Base-by-base conservation (phyloP, 2,888 invertebrate genomes). In the Lasioglossum marginatum region DNA sequence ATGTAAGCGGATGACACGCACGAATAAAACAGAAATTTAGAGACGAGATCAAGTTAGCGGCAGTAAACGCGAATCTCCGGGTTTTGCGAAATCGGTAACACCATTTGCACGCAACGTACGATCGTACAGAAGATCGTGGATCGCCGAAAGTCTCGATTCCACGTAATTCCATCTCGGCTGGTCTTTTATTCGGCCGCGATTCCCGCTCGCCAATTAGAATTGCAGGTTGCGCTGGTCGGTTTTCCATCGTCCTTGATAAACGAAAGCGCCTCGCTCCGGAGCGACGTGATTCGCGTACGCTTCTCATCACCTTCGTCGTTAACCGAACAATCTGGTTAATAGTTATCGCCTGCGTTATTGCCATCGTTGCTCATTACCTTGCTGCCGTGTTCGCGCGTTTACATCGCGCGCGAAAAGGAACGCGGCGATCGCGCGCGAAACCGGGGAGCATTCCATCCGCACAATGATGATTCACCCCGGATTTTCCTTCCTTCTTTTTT, bases 231-330 rank as follows among this genome's bases (percentile, higher is more conserved):
- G 52, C 16, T 12, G 70, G 40, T n/a, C 40, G 40, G 71, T 75
- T 77, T 79, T 72, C 73, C 77, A 73, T 57, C 83, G 87, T 81
- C 87, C 87, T 87, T 87, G 87, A 75, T 83, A 86, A 87, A 87
- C 87, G 87, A 87, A 87, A 86, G 86, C 86, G 81, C 81, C 81
- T 86, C 72, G 75, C 76, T 77, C 40, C 81, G 57, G 73, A 81
- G 52, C 86, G 63, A 83, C 81, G 79, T 60, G 87, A 86, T 57
- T 81, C 81, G 83, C 83, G 79, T 76, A 76, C 79, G 75, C 82
- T 86, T 82, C 86, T 80, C 87, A 86, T 86, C 86, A 68, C 79
- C 83, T 86, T 84, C 87, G 87, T 87, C 83, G 79, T 83, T 83
- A 86, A 79, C 81, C 83, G 79, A 83, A 83, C 86, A 81, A 84